phyloP scores from a whole-genome alignment of 2,888 invertebrate species.

The Polydesmus complanatus region DNA sequence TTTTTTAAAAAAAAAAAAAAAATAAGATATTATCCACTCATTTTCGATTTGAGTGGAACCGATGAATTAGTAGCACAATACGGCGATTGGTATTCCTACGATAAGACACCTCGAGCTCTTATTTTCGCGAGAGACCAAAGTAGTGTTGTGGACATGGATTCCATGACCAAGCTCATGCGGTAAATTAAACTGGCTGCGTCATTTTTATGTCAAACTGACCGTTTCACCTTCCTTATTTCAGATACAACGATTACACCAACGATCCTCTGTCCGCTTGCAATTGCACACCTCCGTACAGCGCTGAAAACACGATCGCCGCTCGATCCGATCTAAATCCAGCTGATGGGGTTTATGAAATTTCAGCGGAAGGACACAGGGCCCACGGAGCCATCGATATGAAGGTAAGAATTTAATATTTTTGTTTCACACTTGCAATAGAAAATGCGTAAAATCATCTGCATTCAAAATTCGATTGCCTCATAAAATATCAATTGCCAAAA shows the following conservation, averaged over 20 bases:
- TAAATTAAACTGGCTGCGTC: constrained; percentile 23
- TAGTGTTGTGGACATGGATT: constrained; percentile 41
- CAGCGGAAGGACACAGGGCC: constrained; percentile 49
- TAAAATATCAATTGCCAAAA: neutral
- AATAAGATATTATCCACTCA: constrained; percentile 41
- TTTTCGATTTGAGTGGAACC: constrained; percentile 49
- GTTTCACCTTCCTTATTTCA: constrained; percentile 22
- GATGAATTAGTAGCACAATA: constrained; percentile 40
- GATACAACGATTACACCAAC: constrained; percentile 55
- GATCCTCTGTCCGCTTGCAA: constrained; percentile 52
- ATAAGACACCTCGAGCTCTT: constrained; percentile 47
- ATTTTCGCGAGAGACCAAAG: constrained; percentile 47
- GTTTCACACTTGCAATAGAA: neutral
- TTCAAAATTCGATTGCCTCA: neutral
- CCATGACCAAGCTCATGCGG: constrained; percentile 45
- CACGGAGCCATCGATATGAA: constrained; percentile 59
- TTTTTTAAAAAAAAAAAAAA: neutral
- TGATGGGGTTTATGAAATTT: constrained; percentile 55
- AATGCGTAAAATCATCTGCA: neutral
- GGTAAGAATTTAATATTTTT: constrained; percentile 40
- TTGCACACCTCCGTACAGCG: constrained; percentile 55
- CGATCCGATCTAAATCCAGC: constrained; percentile 54
- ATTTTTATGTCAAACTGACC: too few species aligned
- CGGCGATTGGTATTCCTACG: constrained; percentile 48
- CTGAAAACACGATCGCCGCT: constrained; percentile 55